Evolutionary conservation across 2,888 invertebrate genomes (phyloP), one percentile per base, ranked within the genome.

Genomic region (Patella depressa): DNA sequence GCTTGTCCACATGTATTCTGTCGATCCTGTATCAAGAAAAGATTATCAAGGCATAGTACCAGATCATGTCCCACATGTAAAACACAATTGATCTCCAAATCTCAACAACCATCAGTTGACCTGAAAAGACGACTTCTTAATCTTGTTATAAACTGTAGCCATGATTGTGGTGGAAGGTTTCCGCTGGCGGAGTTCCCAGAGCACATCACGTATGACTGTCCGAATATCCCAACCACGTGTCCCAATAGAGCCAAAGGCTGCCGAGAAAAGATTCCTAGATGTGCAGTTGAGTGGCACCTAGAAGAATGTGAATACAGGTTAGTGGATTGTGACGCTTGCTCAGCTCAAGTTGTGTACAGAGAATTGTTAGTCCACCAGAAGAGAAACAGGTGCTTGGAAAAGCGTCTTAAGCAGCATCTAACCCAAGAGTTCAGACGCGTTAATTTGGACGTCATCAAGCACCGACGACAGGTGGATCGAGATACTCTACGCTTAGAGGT

Each of bases 321-420:
- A 14, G 86, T 88, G 45, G 81, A 81, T 54, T 88, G 88, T 77
- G 88, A 88, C 71, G 88, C 87, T 0, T 88, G 88, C 79, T 87
- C 85, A 17, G 72, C 82, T 53, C 74, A 75, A 14, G 85, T 85
- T 15, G 70, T 86, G n/a, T 86, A 83, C 77, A 72, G 80, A 29
- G 85, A 88, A 53, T 77, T 88, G 11, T 86, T 85, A 73, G 85
- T 86, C 7, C 88, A 88, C 73, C 88, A 87, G 79, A 87, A 84
- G 79, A 75, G 84, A 29, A 84, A 80, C 5, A 77, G 82, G 19
- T 88, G 88, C 76, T 79, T 88, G 71, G 87, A 86, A 78, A 83
- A 83, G 76, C 85, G 85, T 77, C 80, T 88, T 14, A 85, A 85
- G 29, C 87, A 88, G 73, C 86, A 87, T 74, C 80, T 88, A 17